A percentile compares a stretch with the other conserved stretches of the same genome.
phyloP scores from a whole-genome alignment of 2,888 invertebrate species.

The Patella caerulea region DNA sequence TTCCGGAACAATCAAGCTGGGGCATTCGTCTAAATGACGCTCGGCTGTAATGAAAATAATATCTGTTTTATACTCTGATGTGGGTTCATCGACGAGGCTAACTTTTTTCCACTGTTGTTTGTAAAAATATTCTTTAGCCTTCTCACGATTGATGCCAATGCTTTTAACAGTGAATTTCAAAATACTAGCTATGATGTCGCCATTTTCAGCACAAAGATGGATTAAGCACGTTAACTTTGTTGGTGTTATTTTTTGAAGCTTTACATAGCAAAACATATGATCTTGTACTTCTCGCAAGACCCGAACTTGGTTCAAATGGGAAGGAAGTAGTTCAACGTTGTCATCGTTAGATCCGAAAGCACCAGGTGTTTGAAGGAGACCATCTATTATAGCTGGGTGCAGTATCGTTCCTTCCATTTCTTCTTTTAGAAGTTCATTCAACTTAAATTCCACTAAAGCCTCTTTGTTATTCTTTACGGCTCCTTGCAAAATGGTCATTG shows the following conservation, averaged over 20 bases:
- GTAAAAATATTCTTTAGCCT: not conserved
- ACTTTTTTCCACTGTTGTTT: conserved; percentile 1
- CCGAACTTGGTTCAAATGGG: not conserved
- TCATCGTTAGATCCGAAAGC: not conserved
- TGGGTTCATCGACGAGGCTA: not conserved
- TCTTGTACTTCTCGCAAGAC: not conserved
- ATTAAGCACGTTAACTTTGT: not conserved
- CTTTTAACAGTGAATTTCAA: not conserved
- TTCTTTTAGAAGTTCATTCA: conserved; percentile 15
- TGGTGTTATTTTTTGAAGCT: not conserved
- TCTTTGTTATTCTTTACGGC: conserved; percentile 15
- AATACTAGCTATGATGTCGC: not conserved
- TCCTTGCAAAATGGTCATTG: conserved; percentile 19
- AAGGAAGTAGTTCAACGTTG: not conserved
- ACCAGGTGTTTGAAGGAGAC: conserved; percentile 20
- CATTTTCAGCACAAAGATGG: not conserved
- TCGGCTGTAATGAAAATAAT: not conserved
- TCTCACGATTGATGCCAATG: not conserved
- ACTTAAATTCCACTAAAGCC: conserved; percentile 12
- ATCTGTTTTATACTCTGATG: not conserved
- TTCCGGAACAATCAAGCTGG: not conserved
- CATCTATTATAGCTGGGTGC: conserved; percentile 30
- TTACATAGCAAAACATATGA: not conserved
- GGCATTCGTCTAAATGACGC: not conserved
- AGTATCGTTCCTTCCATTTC: conserved; percentile 23